Percentiles rank a stretch among this genome's conserved stretches.
Evolutionary conservation across 1,140 invertebrate species (phyloP).

Genomic region (Musca domestica): DNA sequence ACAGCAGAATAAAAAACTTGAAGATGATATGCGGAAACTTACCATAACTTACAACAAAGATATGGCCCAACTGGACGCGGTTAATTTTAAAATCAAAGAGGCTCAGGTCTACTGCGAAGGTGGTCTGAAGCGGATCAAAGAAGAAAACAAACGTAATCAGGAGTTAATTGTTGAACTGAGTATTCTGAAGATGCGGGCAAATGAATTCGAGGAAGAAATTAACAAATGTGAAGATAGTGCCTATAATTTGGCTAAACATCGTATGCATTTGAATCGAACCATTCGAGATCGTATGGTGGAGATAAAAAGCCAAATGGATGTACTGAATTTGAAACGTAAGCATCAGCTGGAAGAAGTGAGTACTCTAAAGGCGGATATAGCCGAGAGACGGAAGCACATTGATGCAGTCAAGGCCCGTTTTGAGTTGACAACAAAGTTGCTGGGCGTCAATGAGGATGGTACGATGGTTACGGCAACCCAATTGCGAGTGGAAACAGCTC

Average conservation of each 20-base stretch:
- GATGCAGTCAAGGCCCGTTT: conserved; percentile 58
- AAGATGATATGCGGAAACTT: conserved; percentile 58
- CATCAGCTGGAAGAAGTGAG: conserved; percentile 58
- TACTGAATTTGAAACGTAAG: conserved; percentile 58
- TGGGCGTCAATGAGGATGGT: conserved; percentile 59
- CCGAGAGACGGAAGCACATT: conserved; percentile 57
- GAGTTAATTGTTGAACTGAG: conserved; percentile 63
- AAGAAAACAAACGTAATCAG: conserved; percentile 55
- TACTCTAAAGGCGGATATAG: conserved; percentile 57
- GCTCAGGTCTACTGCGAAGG: conserved; percentile 54
- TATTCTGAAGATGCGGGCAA: conserved; percentile 59
- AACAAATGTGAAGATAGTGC: conserved; percentile 58
- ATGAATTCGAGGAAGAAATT: conserved; percentile 59
- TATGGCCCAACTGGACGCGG: conserved; percentile 38
- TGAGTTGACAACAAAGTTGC: conserved; percentile 40
- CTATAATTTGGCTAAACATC: conserved; percentile 61
- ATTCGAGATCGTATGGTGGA: conserved; percentile 63
- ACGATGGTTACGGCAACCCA: conserved; percentile 59
- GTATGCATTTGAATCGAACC: conserved; percentile 59
- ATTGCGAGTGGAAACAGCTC: conserved; percentile 64
- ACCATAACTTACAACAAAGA: conserved; percentile 50
- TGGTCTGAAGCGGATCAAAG: conserved; percentile 59
- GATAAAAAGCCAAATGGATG: conserved; percentile 59
- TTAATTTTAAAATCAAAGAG: conserved; percentile 56
- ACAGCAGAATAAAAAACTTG: conserved; percentile 56